A percentile compares a stretch with the other conserved stretches of the same genome.
phyloP scores from a whole-genome alignment of 2,888 invertebrate genomes.

The Ashinkailepas kermadecensis region DNA sequence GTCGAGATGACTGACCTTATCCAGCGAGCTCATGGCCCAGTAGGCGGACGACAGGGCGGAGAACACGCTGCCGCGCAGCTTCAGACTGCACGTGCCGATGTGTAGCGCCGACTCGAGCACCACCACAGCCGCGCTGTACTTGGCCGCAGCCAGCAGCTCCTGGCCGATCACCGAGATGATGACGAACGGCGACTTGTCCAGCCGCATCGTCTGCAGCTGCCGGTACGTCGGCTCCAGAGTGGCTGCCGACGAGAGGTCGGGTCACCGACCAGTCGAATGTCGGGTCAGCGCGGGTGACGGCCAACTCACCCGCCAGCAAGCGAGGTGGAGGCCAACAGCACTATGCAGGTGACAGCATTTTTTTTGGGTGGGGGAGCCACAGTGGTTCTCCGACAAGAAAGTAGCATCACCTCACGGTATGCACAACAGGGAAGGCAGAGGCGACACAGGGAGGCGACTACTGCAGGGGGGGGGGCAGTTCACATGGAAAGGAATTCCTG shows the following conservation, averaged over 20 bases:
- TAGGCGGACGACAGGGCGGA: constrained; percentile 92
- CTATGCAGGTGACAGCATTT: too few relatives aligned
- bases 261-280: too few relatives aligned
- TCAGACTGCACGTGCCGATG: constrained; percentile 89
- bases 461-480: too few relatives aligned
- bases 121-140: constrained; percentile 83
- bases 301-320: too few relatives aligned
- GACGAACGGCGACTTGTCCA: constrained; percentile 92
- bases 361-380: too few relatives aligned
- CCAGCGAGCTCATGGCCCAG: constrained; percentile 90
- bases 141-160: constrained; percentile 74
- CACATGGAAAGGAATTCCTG: too few relatives aligned
- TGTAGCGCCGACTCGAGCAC: constrained; percentile 87
- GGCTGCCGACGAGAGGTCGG: constrained; percentile 42
- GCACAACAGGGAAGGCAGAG: too few relatives aligned
- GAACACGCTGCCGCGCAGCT: constrained; percentile 87
- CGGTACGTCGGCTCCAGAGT: constrained; percentile 85
- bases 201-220: constrained; percentile 85
- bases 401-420: too few relatives aligned
- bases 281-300: too few relatives aligned
- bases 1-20: constrained; percentile 51
- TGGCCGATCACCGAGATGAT: constrained; percentile 96
- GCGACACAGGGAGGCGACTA: too few relatives aligned
- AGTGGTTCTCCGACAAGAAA: too few relatives aligned
- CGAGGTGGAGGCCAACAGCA: too few relatives aligned